A percentile compares a stretch with the other conserved stretches of the same genome.
These are phyloP conservation scores for Eidolon dupreanum DNA, from an alignment of 2,797 vertebrate genomes.

Conservation along the genomic window DNA sequence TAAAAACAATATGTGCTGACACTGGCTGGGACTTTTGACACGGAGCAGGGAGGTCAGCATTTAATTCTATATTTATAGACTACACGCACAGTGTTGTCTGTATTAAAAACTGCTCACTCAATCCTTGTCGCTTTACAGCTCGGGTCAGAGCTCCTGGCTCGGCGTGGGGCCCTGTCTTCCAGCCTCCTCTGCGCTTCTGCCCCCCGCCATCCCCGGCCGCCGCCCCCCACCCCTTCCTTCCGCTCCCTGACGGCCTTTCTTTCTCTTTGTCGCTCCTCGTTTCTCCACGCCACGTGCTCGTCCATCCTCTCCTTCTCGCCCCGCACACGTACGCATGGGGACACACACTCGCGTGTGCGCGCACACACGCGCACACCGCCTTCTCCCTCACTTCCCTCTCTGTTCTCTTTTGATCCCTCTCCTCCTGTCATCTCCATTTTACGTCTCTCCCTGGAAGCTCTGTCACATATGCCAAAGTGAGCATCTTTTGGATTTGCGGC, in stretches of 20 bases:
- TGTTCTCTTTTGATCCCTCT: neutral
- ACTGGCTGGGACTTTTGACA: conserved; percentile 87
- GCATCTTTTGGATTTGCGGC: too few relatives aligned
- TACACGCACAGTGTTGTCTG: conserved; percentile 86
- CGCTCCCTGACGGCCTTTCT: neutral
- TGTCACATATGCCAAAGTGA: fast-evolving
- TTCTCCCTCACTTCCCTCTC: neutral
- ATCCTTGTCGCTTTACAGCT: conserved; percentile 86
- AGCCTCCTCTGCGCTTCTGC: neutral
- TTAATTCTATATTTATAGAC: conserved; percentile 89
- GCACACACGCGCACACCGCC: too few relatives aligned
- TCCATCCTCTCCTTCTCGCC: too few relatives aligned
- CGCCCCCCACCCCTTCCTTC: neutral
- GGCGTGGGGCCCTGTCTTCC: neutral
- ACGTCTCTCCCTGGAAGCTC: neutral
- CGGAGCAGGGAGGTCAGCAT: conserved; percentile 86
- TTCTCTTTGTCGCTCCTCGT: neutral
- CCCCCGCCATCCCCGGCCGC: neutral
- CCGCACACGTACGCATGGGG: too few relatives aligned
- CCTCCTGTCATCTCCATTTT: neutral
- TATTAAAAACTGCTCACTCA: conserved; percentile 87
- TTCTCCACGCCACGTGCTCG: neutral
- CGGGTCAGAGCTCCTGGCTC: conserved; percentile 75
- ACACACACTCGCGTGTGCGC: too few relatives aligned
- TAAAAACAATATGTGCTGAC: conserved; percentile 88